phyloP scores from a whole-genome alignment of 2,113 vertebrate genomes.

The Dermatemys mawii region DNA sequence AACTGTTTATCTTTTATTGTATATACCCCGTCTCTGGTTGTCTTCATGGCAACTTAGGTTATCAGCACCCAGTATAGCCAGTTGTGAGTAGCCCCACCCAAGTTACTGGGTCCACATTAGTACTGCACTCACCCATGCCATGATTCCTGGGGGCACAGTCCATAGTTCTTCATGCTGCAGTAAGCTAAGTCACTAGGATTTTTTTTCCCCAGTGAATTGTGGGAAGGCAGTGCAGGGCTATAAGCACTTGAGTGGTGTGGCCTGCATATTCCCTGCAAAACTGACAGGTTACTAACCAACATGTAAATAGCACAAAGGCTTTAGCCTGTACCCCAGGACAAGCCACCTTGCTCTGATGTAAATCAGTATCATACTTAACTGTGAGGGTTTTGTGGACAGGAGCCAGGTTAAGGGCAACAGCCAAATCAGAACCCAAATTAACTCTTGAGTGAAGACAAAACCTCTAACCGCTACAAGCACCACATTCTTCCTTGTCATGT shows the following conservation, averaged over 20 bases:
- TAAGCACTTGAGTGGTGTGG: background rate
- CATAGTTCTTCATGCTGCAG: background rate
- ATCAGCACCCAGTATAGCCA: background rate
- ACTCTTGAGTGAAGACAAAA: background rate
- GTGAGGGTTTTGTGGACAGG: background rate
- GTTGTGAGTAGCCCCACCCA: background rate
- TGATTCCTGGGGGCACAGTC: background rate
- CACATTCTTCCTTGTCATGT: too few species aligned
- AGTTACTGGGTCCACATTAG: background rate
- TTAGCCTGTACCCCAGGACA: background rate
- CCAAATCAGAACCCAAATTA: background rate
- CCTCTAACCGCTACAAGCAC: too few species aligned
- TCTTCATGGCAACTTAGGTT: background rate
- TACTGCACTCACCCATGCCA: background rate
- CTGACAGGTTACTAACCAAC: background rate
- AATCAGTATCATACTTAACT: background rate
- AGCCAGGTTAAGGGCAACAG: background rate
- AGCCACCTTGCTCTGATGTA: background rate
- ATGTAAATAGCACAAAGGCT: background rate
- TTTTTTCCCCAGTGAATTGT: background rate
- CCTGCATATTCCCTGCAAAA: background rate
- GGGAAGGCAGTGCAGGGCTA: background rate
- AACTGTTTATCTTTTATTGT: background rate
- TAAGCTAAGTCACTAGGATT: background rate
- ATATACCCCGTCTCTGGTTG: background rate